Base-by-base conservation (phyloP, 2,888 invertebrate genomes). In the Bellardia pandia region DNA sequence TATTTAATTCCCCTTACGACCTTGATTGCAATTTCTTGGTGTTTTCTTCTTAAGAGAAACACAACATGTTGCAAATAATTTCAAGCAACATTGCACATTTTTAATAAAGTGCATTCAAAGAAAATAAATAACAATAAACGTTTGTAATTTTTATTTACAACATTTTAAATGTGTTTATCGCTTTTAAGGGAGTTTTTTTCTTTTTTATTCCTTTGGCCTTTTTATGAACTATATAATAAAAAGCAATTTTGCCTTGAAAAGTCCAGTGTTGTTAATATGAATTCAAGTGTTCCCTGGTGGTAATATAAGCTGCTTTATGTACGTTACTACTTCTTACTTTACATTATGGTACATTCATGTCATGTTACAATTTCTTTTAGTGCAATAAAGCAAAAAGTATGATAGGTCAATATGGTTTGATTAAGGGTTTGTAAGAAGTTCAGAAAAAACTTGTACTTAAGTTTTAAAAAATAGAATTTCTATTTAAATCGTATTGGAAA, bases 141-240 rank as follows among this genome's bases (percentile, higher is more conserved):
- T 16, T 30, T 69, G 33, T 64, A 83, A 74, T 84, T 78, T 23
- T 78, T 74, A 60, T 78, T 77, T 78, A 84, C 77, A 84, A 85
- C 75, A 79, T 66, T 75, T 60, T 74, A 60, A 51, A 64, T 48
- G 56, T 48, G 66, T 60, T 68, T 78, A 66, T 53, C 0, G 75
- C 8, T 48, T 48, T 60, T 23, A 9, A 5, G 4, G 4, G 8
- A 3, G 40, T 66, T 42, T 14, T 66, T 42, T 14, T 77, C 71
- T 23, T 14, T 23, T 16, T 7, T 6, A 7, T 40, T 37, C 51
- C 3, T 0, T n/a, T 8, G 11, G 6, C 14, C 2, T 9, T 60
- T 51, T 30, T 51, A 7, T 14, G 3, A 56, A 68, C 8, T 0
- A 14, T 42, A 16, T 16, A 9, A 23, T 62, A 64, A 30, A 51